Evolutionary conservation across 2,888 invertebrate species (phyloP).

Genomic region (Tenthredo amoena): DNA sequence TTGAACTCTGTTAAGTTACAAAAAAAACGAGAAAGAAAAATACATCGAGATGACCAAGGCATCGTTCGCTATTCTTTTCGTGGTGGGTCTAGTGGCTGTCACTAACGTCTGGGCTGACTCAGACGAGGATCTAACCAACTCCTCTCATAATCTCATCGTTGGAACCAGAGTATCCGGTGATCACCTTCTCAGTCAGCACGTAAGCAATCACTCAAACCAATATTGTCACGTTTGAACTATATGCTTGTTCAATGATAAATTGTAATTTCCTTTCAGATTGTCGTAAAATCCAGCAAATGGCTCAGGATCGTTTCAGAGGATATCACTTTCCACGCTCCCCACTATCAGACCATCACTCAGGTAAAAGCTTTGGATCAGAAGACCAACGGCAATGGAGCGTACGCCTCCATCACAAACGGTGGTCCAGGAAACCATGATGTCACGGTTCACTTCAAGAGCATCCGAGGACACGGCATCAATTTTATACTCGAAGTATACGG

Average conservation of each 20-base stretch:
- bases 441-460: slow-evolving; percentile 77
- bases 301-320: slow-evolving; percentile 66
- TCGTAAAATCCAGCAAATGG: slow-evolving; percentile 67
- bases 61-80: neutral
- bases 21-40: neutral
- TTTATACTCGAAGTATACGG: slow-evolving; percentile 77
- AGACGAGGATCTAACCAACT: neutral
- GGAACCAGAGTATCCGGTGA: slow-evolving; percentile 66
- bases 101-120: neutral
- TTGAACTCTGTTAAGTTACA: neutral
- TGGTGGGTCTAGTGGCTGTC: neutral
- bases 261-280: slow-evolving; percentile 18
- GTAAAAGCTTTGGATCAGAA: slow-evolving; percentile 76
- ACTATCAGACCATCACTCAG: slow-evolving; percentile 71
- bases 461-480: slow-evolving; percentile 76
- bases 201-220: neutral
- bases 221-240: neutral
- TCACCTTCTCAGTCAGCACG: slow-evolving; percentile 57
- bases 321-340: slow-evolving; percentile 61
- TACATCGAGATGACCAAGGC: neutral
- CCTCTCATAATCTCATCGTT: slow-evolving; percentile 65
- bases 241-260: neutral
- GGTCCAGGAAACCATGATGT: slow-evolving; percentile 75
- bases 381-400: slow-evolving; percentile 78
- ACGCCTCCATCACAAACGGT: slow-evolving; percentile 73